Evolutionary conservation across 2,888 invertebrate genomes (phyloP), one percentile per base, ranked within the genome.

Genomic region (Ophioninae sp.): DNA sequence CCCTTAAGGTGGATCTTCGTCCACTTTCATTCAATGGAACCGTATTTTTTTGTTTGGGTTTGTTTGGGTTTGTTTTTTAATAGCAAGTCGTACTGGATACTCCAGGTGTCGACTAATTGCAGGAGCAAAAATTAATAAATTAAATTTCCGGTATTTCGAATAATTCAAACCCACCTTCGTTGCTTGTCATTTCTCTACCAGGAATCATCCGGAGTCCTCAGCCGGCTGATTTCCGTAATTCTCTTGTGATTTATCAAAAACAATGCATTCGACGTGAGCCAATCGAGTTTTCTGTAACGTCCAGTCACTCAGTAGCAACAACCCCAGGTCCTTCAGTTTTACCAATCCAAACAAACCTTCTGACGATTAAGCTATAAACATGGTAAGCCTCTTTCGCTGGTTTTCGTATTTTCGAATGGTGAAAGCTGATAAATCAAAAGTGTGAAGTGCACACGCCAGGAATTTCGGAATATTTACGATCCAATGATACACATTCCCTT

Each of bases 401-500:
- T 59, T 85, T 83, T 83, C 59, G 75, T 72, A 84, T 79, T 84
- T 84, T 84, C 63, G 72, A 51, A 72, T 41, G 39, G 75, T 76
- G 63, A 69, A 73, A 65, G 75, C 65, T 86, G 89, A 92, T 92
- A 92, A 92, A 92, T 92, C 92, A 92, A 92, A 92, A 92, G 92
- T 92, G 90, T 89, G 90, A 91, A 91, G 90, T 90, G 91, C 88
- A 88, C 85, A 87, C 87, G 89, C 88, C 90, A 90, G 88, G 89
- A 90, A 84, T 85, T 88, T 90, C 88, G 90, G 91, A 90, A 92
- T 92, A 92, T 92, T 92, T 92, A 92, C 91, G 91, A 92, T 92
- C 92, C 92, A 92, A 92, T 92, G 92, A 92, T 91, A 90, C 91
- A 92, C 91, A 91, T 91, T 91, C 91, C 90, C 91, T 91, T 90